These are phyloP conservation scores for Limnephilus auricula DNA, from an alignment of 2,888 invertebrate species.

Conservation along the genomic window DNA sequence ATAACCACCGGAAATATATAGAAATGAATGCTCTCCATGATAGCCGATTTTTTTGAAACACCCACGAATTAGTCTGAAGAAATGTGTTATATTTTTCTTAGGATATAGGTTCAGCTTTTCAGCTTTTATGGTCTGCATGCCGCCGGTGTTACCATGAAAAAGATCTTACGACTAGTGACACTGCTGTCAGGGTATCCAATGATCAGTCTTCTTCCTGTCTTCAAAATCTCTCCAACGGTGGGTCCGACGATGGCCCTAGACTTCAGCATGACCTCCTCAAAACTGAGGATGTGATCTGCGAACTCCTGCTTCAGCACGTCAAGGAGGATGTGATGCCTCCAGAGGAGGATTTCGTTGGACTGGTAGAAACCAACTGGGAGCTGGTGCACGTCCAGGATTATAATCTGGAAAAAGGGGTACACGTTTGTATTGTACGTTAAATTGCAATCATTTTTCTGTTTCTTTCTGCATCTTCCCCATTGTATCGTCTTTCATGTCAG, in stretches of 20 bases:
- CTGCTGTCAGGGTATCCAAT: slow-evolving; percentile 77
- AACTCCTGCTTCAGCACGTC: slow-evolving; percentile 78
- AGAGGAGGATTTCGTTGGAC: slow-evolving; percentile 73
- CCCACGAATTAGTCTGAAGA: too few relatives aligned
- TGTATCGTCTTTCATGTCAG: too few relatives aligned
- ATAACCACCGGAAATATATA: too few relatives aligned
- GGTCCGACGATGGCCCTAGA: slow-evolving; percentile 73
- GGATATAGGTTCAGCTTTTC: too few relatives aligned
- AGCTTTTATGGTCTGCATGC: too few relatives aligned
- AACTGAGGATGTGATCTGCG: slow-evolving; percentile 76
- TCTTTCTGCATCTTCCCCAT: too few relatives aligned
- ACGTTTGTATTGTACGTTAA: neutral
- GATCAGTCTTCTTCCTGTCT: slow-evolving; percentile 75
- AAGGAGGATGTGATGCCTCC: slow-evolving; percentile 78
- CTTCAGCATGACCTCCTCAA: slow-evolving; percentile 71
- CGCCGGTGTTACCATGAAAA: neutral
- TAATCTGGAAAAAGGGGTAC: slow-evolving; percentile 72
- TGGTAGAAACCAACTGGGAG: slow-evolving; percentile 84
- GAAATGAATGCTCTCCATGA: too few relatives aligned
- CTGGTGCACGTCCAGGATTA: slow-evolving; percentile 89
- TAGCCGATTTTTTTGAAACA: too few relatives aligned
- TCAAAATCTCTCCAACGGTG: slow-evolving; percentile 75
- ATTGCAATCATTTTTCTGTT: too few relatives aligned
- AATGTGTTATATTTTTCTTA: too few relatives aligned
- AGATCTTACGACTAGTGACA: slow-evolving; percentile 60